phyloP scores from a whole-genome alignment of 37 sponge, comb jelly and placozoan genomes.

The Geodia barretti region DNA sequence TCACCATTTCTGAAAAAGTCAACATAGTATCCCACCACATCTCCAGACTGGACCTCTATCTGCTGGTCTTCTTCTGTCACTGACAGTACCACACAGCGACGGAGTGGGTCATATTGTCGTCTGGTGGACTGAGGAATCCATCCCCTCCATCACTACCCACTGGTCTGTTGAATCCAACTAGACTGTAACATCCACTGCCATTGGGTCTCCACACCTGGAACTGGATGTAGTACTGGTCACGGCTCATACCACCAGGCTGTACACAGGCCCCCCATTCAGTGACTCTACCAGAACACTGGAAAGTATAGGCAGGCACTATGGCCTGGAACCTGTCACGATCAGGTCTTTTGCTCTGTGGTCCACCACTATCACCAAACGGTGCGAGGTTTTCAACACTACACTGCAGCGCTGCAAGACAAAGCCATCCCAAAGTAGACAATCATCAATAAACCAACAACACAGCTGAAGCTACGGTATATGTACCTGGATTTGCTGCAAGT shows the following conservation, averaged over 20 bases:
- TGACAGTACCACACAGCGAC: neutral
- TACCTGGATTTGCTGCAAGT: neutral
- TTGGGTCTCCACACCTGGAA: slow-evolving; percentile 56
- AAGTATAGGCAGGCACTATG: neutral
- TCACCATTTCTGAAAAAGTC: neutral
- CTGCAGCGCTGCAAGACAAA: neutral
- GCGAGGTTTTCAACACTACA: neutral
- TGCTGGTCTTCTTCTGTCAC: slow-evolving; percentile 6
- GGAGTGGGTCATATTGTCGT: neutral
- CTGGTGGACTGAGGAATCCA: neutral
- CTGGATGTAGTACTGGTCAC: neutral
- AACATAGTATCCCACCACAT: slow-evolving; percentile 44
- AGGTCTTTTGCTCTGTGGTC: neutral
- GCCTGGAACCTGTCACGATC: neutral
- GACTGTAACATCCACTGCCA: slow-evolving; percentile 14
- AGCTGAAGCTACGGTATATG: too few relatives aligned
- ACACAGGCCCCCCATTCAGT: neutral
- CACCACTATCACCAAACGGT: neutral
- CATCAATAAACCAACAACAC: too few relatives aligned
- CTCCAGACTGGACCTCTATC: slow-evolving; percentile 41
- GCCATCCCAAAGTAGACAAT: neutral
- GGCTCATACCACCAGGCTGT: neutral
- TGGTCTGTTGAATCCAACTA: slow-evolving; percentile 34
- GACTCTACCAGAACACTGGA: neutral
- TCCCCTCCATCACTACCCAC: neutral